A percentile compares a stretch with the other conserved stretches of the same genome.
Evolutionary conservation across 2,888 invertebrate species (phyloP).

Genomic region (Amphipoea lucens): DNA sequence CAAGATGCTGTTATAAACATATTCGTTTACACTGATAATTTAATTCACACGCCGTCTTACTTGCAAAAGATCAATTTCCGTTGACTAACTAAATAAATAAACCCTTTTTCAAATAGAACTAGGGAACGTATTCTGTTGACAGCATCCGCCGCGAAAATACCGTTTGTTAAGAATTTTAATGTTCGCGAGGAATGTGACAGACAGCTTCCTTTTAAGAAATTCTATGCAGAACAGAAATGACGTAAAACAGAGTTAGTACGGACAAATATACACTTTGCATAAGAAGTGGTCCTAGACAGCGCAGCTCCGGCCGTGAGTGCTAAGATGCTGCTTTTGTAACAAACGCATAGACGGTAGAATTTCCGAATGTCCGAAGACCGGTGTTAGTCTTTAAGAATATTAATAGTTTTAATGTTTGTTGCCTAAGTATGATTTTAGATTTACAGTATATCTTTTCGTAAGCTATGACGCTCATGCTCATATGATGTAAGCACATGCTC

Average conservation of each 20-base stretch:
- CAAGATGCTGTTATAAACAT: not conserved
- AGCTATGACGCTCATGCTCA: not conserved
- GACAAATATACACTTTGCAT: constrained; percentile 64
- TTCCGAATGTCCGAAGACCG: not conserved
- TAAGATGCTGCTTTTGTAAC: constrained; percentile 42
- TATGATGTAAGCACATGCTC: too few species aligned
- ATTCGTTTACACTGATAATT: not conserved
- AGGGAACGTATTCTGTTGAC: constrained; percentile 27
- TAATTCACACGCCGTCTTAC: not conserved
- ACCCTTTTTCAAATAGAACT: constrained; percentile 35
- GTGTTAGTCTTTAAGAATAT: not conserved
- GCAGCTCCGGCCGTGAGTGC: constrained; percentile 11
- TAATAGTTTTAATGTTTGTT: not conserved
- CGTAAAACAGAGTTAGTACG: constrained; percentile 54
- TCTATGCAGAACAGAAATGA: constrained; percentile 46
- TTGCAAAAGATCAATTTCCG: constrained; percentile 22
- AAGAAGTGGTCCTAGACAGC: constrained; percentile 52
- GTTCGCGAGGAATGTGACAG: constrained; percentile 54
- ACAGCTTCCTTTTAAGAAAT: constrained; percentile 63
- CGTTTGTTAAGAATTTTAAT: constrained; percentile 50
- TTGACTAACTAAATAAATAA: constrained; percentile 35
- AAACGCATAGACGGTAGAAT: not conserved
- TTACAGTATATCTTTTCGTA: not conserved
- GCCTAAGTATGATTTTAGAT: not conserved
- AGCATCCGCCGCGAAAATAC: constrained; percentile 48